phyloP scores from a whole-genome alignment of 23 tunicate species.

The Styela clava region DNA sequence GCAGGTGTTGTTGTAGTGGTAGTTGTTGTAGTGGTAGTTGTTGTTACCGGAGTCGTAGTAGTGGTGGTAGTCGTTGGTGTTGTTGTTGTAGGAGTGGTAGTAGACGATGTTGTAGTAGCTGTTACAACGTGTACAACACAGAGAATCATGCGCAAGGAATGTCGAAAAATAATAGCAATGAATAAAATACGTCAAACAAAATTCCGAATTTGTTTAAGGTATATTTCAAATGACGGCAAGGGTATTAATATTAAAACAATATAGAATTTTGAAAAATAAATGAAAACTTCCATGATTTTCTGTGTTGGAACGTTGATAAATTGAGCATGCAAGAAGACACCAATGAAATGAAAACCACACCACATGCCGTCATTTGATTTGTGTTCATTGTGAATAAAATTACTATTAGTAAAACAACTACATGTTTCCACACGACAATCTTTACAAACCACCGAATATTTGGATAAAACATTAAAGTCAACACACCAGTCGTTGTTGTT shows the following conservation, averaged over 20 bases:
- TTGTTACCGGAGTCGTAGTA: background rate
- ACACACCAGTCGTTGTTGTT: background rate
- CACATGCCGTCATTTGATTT: background rate
- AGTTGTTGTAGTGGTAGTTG: background rate
- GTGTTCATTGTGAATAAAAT: background rate
- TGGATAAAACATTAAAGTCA: background rate
- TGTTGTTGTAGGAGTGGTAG: conserved; percentile 28
- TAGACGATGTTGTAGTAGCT: conserved; percentile 23
- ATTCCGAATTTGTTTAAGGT: background rate
- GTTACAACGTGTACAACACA: conserved; percentile 5
- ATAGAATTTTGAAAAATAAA: too few species aligned
- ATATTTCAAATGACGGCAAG: background rate
- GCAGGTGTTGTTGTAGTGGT: conserved; percentile 13
- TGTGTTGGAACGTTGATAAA: background rate
- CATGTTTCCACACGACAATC: background rate
- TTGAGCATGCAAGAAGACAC: background rate
- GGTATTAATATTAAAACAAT: background rate
- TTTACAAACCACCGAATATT: background rate
- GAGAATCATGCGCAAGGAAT: background rate
- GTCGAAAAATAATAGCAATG: conserved; percentile 3
- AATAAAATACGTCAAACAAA: conserved; percentile 1
- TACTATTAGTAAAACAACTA: background rate
- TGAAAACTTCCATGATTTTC: too few species aligned
- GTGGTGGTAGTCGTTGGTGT: conserved; percentile 20
- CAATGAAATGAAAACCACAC: background rate